phyloP scores from a whole-genome alignment of 2,113 vertebrate genomes.

The Limnothrissa miodon region DNA sequence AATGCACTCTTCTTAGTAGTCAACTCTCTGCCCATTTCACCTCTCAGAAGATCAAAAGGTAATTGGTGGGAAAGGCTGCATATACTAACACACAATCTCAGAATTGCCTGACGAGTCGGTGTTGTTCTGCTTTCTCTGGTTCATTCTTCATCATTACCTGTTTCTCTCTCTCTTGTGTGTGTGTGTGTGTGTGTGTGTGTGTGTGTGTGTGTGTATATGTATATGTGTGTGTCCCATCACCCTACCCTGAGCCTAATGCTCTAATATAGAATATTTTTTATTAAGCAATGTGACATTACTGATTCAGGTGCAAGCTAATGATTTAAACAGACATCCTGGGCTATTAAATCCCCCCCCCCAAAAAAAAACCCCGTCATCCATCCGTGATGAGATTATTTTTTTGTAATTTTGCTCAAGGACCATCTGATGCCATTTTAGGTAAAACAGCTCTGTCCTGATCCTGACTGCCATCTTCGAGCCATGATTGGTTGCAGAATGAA shows the following conservation, averaged over 20 bases:
- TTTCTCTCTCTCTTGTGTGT: background rate
- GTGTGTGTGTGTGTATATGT: no score
- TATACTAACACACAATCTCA: background rate
- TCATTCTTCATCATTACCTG: background rate
- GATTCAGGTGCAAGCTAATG: background rate
- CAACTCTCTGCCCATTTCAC: background rate
- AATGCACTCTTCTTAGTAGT: background rate
- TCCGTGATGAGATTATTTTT: background rate
- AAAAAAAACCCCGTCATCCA: background rate
- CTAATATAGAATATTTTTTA: background rate
- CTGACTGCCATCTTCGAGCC: background rate
- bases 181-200: background rate
- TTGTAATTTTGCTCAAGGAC: background rate
- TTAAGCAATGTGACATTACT: background rate
- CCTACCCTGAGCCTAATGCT: background rate
- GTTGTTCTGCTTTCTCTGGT: background rate
- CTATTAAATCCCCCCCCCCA: background rate
- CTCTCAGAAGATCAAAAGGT: no score
- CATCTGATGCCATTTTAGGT: conserved; percentile 6
- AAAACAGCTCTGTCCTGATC: background rate
- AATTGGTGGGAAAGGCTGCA: no score
- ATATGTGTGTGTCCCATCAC: background rate
- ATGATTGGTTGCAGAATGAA: conserved; percentile 23
- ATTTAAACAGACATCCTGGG: background rate
- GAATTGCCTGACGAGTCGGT: background rate